Evolutionary conservation across 2,888 invertebrate genomes (phyloP), one percentile per base, ranked within the genome.

Genomic region (Sialis lutaria): DNA sequence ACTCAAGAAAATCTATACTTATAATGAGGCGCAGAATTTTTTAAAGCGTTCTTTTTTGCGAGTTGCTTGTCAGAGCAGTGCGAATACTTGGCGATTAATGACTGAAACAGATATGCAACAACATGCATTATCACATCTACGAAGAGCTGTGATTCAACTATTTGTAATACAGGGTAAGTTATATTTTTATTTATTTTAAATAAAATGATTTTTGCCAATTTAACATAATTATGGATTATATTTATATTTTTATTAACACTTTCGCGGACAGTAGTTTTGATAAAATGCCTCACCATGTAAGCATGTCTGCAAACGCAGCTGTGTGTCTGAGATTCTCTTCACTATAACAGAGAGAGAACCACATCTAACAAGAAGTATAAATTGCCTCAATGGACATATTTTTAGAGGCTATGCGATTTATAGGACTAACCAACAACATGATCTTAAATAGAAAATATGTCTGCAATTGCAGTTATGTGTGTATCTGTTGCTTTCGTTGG

Each of bases 11-110:
- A 54, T 67, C 33, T 65, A 64, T 51, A 53, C 57, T 5, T 57
- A 56, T 42, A 56, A 60, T 47, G 58, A 67, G 13, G 67, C 64
- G 1, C 55, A 56, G 31, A 56, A 60, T 40, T 74, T 74, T 55
- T 62, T 83, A 49, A 68, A 62, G 42, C 64, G 76, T 30, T 77
- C 83, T 0, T 84, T 86, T 62, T 61, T 86, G 57, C 71, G 86
- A 53, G 57, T 86, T 48, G 83, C 81, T 2, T 78, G 81, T 44
- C 85, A 86, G 57, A 75, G 79, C 53, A 71, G 76, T 0, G 65
- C 65, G n/a, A 59, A 64, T 6, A 64, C 66, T 37, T 78, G 76
- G 67, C 60, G 61, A 31, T 58, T 66, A 37, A 67, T 73, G 60
- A 63, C 69, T 42, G 59, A 64, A 45, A 53, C 59, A 1, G 60